phyloP scores from a whole-genome alignment of 2,113 vertebrate genomes.

The Leucoraja erinaceus region DNA sequence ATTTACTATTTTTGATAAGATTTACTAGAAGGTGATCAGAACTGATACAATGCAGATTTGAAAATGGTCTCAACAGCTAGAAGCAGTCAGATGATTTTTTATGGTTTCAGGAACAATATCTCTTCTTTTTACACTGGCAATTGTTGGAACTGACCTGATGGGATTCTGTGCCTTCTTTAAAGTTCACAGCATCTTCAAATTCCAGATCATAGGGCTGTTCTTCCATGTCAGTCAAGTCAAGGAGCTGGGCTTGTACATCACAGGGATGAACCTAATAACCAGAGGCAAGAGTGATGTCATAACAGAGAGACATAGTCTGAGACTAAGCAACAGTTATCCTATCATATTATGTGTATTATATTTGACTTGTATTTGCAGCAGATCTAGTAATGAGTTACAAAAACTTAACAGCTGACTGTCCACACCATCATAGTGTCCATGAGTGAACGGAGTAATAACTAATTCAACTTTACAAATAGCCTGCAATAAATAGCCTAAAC shows the following conservation, averaged over 20 bases:
- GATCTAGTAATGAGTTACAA: background rate
- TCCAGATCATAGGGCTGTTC: conserved; percentile 8
- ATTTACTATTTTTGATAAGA: background rate
- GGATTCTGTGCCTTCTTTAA: conserved; percentile 31
- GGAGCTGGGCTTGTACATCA: conserved; percentile 28
- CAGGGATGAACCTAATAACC: conserved; percentile 31
- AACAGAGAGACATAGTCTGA: conserved; percentile 14
- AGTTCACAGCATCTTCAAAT: conserved; percentile 26
- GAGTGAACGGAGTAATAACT: background rate
- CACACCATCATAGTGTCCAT: background rate
- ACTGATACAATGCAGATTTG: background rate
- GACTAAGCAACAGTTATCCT: background rate
- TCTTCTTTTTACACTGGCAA: background rate
- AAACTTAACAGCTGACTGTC: background rate
- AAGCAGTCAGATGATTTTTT: background rate
- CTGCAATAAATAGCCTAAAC: background rate
- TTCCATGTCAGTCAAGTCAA: conserved; percentile 31
- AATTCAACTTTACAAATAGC: background rate
- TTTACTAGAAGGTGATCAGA: background rate
- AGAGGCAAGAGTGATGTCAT: conserved; percentile 33
- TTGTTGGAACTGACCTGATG: conserved; percentile 27
- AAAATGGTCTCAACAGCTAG: background rate
- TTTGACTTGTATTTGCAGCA: background rate
- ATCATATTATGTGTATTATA: background rate
- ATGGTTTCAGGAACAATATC: background rate